These are phyloP conservation scores for Coenobita brevimanus DNA, from an alignment of 1,140 invertebrate species.

Conservation along the genomic window DNA sequence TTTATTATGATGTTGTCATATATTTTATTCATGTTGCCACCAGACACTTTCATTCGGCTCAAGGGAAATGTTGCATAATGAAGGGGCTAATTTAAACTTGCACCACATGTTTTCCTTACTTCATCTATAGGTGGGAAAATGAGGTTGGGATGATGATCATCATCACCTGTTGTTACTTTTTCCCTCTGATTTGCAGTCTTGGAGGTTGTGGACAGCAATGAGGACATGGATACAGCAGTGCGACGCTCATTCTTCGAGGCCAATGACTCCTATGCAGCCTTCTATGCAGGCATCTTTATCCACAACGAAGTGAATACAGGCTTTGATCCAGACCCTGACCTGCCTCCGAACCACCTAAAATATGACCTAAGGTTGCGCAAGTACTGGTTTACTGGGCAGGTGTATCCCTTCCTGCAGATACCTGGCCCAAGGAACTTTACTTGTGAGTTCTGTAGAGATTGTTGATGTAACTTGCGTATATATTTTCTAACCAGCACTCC, in stretches of 20 bases:
- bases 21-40: too few species aligned
- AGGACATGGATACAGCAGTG: slow-evolving; percentile 10
- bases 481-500: neutral
- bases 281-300: slow-evolving; percentile 13
- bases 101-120: too few species aligned
- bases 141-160: too few species aligned
- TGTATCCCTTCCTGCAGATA: slow-evolving; percentile 26
- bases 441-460: neutral
- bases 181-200: neutral
- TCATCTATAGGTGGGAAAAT: too few species aligned
- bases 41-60: too few species aligned
- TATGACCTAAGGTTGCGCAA: slow-evolving; percentile 22
- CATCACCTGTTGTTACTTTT: too few species aligned
- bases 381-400: neutral
- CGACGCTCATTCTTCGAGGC: neutral
- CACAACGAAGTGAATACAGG: neutral
- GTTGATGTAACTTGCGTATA: neutral
- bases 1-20: too few species aligned
- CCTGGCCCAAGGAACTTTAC: slow-evolving; percentile 24
- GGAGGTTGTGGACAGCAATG: neutral
- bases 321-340: neutral
- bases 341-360: neutral
- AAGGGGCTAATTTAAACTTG: too few species aligned
- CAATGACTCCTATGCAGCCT: slow-evolving; percentile 4
- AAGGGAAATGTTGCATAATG: too few species aligned